phyloP scores from a whole-genome alignment of 1,140 invertebrate species.

The Archegozetes longisetosus region DNA sequence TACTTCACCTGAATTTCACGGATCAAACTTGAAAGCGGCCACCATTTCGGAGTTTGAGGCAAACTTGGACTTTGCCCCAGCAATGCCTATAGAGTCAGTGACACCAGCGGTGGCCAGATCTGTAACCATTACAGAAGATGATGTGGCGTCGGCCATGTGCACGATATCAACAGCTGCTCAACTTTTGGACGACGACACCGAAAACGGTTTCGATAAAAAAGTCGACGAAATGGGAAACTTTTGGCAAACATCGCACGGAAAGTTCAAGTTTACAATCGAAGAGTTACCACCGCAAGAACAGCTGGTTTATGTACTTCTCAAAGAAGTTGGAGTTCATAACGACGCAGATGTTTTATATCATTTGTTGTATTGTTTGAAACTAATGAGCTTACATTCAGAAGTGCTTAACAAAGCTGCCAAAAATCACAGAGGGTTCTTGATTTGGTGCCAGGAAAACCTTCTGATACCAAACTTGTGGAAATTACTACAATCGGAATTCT shows the following conservation, averaged over 20 bases:
- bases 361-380: constrained; percentile 75
- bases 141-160: constrained; percentile 43
- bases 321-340: constrained; percentile 54
- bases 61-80: not conserved
- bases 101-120: constrained; percentile 58
- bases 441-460: constrained; percentile 92
- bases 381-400: constrained; percentile 82
- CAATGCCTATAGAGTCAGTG: constrained; percentile 58
- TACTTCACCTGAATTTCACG: not conserved
- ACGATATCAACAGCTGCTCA: constrained; percentile 15
- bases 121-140: constrained; percentile 69
- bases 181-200: constrained; percentile 44
- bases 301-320: constrained; percentile 72
- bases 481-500: constrained; percentile 75
- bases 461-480: constrained; percentile 90
- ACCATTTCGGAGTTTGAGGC: not conserved
- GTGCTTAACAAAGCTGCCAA: constrained; percentile 68
- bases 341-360: constrained; percentile 88
- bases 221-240: constrained; percentile 32
- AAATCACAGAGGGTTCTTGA: constrained; percentile 85
- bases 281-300: constrained; percentile 80
- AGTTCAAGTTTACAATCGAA: constrained; percentile 75
- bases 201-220: constrained; percentile 21
- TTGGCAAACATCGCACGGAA: constrained; percentile 79
- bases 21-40: not conserved